Evolutionary conservation across 2,113 vertebrate species (phyloP), one percentile per base, ranked within the genome.

Genomic region (Cephalopholis sonnerati): DNA sequence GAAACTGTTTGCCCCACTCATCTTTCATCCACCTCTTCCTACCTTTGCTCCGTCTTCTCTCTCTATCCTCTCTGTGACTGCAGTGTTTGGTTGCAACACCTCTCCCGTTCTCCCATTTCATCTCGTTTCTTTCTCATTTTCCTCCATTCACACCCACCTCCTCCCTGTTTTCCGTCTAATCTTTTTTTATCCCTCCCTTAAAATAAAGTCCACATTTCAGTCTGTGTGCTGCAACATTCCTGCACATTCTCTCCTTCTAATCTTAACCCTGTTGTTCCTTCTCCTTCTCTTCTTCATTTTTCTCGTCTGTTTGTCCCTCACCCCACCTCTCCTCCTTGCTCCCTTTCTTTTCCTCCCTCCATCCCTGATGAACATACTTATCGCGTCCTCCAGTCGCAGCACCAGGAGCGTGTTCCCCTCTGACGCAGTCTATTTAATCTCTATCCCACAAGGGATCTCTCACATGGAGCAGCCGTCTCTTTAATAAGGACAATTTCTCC

Each of bases 401-500:
- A 86, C 87, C 80, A 36, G 53, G 4, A 85, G 83, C 84, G 32
- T 66, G 54, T 86, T 89, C 93, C 90, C 89, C 73, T 89, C 79
- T 93, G 90, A 93, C 78, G 79, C 90, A 93, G 84, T 92, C 93
- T 92, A 92, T 93, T 92, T 94, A 93, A 92, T 94, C 91, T 92
- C 86, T 75, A 68, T 91, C 91, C 82, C 93, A 92, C 90, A 87
- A 91, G 92, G 92, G 89, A 91, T 92, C 89, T 89, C 91, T 90
- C 89, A 88, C 86, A 91, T 73, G 81, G 82, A 83, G 83, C 87
- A 81, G 71, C 75, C 67, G 22, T 91, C 83, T 91, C 88, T 87
- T 90, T 91, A 94, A 91, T 91, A 93, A 93, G 93, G 92, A 92
- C 92, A 93, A 73, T 91, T 93, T 89, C 62, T 91, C 86, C 86